A percentile compares a stretch with the other conserved stretches of the same genome.
Evolutionary conservation across 2,113 vertebrate species (phyloP).

Genomic region (Phrynosoma blainvillii): DNA sequence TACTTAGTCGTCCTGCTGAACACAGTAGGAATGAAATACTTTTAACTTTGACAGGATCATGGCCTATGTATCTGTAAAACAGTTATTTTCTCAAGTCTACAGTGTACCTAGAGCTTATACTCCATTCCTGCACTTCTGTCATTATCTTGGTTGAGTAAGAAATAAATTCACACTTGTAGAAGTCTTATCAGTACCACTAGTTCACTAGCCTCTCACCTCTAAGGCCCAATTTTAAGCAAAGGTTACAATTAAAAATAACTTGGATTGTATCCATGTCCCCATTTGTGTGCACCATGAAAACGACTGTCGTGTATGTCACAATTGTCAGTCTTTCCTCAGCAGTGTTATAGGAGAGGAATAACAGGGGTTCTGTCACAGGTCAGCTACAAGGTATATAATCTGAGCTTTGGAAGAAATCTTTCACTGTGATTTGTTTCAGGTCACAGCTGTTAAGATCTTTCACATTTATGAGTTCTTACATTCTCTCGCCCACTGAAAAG

Average conservation of each 20-base stretch:
- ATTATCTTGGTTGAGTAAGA: conserved; percentile 37
- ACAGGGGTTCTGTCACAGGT: background rate
- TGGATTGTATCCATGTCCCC: background rate
- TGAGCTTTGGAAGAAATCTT: rapidly evolving
- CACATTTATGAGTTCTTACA: conserved; percentile 16
- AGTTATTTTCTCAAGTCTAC: conserved; percentile 9
- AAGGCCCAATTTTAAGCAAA: conserved; percentile 13
- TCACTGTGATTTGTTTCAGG: rapidly evolving
- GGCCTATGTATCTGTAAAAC: background rate
- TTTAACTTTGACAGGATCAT: conserved; percentile 1
- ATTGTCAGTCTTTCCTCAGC: rapidly evolving
- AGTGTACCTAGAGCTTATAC: background rate
- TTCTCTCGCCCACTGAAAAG: conserved; percentile 7
- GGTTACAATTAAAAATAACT: conserved; percentile 46
- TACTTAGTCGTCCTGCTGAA: background rate
- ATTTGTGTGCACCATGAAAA: conserved; percentile 34
- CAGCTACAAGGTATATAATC: background rate
- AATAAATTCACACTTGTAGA: conserved; percentile 30
- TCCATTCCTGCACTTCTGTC: conserved; percentile 11
- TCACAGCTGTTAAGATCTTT: background rate
- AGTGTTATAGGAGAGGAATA: background rate
- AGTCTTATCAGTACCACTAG: conserved; percentile 4
- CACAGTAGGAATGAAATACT: background rate
- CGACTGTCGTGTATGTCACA: rapidly evolving
- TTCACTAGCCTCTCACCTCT: conserved; percentile 34